phyloP scores from a whole-genome alignment of 2,797 vertebrate genomes.

The Melanotaenia parkinsoni region DNA sequence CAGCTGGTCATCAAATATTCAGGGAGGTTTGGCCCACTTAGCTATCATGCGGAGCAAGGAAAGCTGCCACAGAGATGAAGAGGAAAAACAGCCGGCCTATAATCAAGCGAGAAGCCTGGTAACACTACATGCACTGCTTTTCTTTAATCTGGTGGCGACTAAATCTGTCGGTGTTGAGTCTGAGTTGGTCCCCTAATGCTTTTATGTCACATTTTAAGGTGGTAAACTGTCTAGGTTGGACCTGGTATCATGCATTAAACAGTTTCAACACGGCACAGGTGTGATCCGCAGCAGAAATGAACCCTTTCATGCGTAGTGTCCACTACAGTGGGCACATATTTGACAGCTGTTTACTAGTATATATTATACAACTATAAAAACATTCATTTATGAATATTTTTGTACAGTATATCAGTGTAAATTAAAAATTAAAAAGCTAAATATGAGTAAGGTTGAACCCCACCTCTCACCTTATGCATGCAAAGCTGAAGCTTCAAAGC shows the following conservation, averaged over 20 bases:
- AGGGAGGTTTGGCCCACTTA: conserved; percentile 51
- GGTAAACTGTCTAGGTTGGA: neutral
- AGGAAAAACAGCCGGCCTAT: neutral
- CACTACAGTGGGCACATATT: too few species aligned
- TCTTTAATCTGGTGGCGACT: neutral
- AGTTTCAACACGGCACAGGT: neutral
- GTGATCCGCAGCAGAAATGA: too few species aligned
- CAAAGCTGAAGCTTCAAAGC: neutral
- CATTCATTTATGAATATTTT: too few species aligned
- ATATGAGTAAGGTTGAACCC: neutral
- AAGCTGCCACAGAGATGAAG: conserved; percentile 11
- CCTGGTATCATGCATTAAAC: too few species aligned
- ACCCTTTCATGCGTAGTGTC: neutral
- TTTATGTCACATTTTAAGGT: neutral
- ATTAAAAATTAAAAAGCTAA: too few species aligned
- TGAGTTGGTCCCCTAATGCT: neutral
- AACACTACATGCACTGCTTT: neutral
- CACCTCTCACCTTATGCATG: neutral
- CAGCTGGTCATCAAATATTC: conserved; percentile 56
- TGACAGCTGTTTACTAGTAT: too few species aligned
- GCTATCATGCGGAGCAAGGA: conserved; percentile 4
- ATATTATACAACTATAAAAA: too few species aligned
- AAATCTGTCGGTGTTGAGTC: neutral
- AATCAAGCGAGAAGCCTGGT: neutral
- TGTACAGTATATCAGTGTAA: too few species aligned